Evolutionary conservation across 1,140 invertebrate genomes (phyloP).

Genomic region (Lepidurus arcticus): DNA sequence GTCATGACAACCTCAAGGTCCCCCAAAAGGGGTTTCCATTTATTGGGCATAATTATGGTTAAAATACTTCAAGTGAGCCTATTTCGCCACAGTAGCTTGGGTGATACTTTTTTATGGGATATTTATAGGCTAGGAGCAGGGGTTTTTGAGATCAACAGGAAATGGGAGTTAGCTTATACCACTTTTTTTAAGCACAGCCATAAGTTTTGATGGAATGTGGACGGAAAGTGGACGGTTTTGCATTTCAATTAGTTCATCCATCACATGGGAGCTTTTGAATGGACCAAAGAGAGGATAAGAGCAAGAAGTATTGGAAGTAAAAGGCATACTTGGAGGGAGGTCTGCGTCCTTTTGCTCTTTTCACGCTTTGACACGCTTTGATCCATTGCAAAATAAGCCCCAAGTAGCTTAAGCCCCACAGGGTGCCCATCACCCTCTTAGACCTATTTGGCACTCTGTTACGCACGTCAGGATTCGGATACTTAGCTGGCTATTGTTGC

Average conservation of each 20-base stretch:
- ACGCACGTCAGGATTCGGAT: not conserved
- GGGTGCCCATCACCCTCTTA: slow-evolving; percentile 16
- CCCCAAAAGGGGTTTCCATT: not conserved
- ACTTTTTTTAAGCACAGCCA: not conserved
- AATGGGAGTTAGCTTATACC: no score
- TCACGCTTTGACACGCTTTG: slow-evolving; percentile 21
- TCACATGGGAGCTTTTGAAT: not conserved
- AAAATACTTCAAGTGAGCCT: not conserved
- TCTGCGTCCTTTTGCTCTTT: slow-evolving; percentile 21
- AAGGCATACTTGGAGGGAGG: slow-evolving; percentile 16
- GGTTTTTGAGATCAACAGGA: no score
- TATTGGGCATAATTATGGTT: not conserved
- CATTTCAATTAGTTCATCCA: slow-evolving; percentile 22
- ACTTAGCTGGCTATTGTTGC: slow-evolving; percentile 12
- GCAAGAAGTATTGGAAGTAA: not conserved
- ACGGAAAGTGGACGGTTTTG: not conserved
- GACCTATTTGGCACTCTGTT: slow-evolving; percentile 15
- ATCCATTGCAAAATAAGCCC: slow-evolving; percentile 22
- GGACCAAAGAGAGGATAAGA: not conserved
- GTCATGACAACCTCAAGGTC: not conserved
- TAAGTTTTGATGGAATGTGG: slow-evolving; percentile 15
- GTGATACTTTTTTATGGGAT: no score
- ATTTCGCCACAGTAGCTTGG: not conserved
- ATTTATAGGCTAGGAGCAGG: no score
- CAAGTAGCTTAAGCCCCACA: slow-evolving; percentile 21